Percentiles rank a stretch among this genome's conserved stretches.
These are phyloP conservation scores for Willisornis vidua DNA, from an alignment of 2,113 vertebrate genomes.

Conservation along the genomic window DNA sequence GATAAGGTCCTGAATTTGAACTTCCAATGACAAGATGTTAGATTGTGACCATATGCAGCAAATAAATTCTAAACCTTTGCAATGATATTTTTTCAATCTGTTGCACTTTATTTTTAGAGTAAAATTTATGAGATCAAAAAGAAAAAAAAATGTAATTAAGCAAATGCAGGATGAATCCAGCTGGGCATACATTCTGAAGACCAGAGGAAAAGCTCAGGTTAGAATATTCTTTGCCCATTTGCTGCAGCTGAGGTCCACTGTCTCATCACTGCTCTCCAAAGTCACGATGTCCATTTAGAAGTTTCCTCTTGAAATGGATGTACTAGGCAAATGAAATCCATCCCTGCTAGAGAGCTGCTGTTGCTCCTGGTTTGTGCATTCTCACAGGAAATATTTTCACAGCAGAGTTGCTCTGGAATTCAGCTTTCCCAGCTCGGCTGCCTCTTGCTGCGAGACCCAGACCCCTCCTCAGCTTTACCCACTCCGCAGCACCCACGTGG, in stretches of 20 bases:
- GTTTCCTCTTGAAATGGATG: background rate
- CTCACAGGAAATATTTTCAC: slow-evolving; percentile 28
- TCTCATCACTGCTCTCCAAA: background rate
- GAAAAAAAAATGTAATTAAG: background rate
- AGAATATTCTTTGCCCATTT: background rate
- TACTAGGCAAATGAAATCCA: background rate
- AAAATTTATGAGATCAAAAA: background rate
- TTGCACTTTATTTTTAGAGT: background rate
- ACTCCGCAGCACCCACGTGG: fast-evolving
- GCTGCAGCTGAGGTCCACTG: background rate
- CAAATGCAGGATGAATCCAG: background rate
- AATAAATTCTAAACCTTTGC: background rate
- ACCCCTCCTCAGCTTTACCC: background rate
- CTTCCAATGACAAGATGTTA: fast-evolving
- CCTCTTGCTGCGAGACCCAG: fast-evolving
- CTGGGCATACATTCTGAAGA: background rate
- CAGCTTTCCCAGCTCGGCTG: background rate
- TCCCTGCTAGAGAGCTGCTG: background rate
- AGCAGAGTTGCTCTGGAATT: slow-evolving; percentile 35
- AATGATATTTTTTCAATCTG: background rate
- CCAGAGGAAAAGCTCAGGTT: fast-evolving
- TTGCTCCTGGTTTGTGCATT: background rate
- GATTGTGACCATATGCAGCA: background rate
- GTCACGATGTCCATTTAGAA: background rate
- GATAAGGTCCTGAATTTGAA: background rate